Percentiles rank a stretch among this genome's conserved stretches.
phyloP scores from a whole-genome alignment of 2,888 invertebrate species.

The Cataglyphis livida region DNA sequence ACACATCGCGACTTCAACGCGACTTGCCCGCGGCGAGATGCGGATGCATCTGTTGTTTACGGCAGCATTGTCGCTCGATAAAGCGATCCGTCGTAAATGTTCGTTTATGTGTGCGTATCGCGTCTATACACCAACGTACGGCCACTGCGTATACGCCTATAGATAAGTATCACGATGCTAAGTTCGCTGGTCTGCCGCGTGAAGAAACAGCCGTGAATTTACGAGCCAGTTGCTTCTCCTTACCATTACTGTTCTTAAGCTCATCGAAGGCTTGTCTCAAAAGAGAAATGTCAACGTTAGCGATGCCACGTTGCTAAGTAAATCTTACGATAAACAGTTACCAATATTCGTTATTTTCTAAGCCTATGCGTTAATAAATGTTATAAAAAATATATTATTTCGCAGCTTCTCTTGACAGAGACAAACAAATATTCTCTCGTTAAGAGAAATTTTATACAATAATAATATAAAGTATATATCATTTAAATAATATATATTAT shows the following conservation, averaged over 20 bases:
- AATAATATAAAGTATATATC: background rate
- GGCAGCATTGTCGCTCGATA: conserved; percentile 53
- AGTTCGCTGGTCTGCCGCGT: conserved; percentile 57
- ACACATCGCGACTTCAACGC: background rate
- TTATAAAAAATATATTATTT: background rate
- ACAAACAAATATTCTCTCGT: background rate
- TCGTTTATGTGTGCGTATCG: conserved; percentile 20
- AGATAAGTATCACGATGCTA: conserved; percentile 72
- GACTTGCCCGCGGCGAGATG: background rate
- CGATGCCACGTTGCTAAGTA: background rate
- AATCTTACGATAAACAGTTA: background rate
- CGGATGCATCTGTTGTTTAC: conserved; percentile 13
- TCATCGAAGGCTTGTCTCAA: background rate
- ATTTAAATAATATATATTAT: background rate
- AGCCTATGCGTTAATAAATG: background rate
- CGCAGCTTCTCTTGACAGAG: background rate
- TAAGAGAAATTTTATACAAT: background rate
- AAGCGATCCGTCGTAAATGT: conserved; percentile 43
- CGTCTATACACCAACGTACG: conserved; percentile 28
- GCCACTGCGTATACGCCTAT: conserved; percentile 60
- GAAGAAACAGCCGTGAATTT: conserved; percentile 69
- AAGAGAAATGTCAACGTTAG: background rate
- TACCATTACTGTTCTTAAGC: conserved; percentile 17
- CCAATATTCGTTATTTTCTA: background rate
- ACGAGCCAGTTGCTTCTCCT: conserved; percentile 56